Evolutionary conservation across 2,113 vertebrate genomes (phyloP), one percentile per base, ranked within the genome.

Genomic region (Labeo rohita): DNA sequence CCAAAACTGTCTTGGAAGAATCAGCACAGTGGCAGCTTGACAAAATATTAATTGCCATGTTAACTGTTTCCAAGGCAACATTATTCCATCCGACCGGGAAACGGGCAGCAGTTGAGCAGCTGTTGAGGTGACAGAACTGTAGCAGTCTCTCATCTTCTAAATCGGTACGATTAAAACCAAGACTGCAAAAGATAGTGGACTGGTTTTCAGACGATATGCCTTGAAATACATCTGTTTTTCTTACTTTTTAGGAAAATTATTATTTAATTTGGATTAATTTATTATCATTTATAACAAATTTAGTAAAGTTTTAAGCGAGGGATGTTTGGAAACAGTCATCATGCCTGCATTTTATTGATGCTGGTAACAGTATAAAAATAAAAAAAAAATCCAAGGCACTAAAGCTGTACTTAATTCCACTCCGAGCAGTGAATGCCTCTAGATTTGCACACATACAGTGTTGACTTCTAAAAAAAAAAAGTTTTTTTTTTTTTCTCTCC

Each of bases 11-110:
- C 39, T 63, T 61, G 36, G 36, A 63, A 49, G 72, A 61, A 50
- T 77, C 43, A 43, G 56, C 45, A 39, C 72, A 75, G 10, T n/a
- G 73, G 77, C 56, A 77, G 43, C 43, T 61, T 75, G 59, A 75
- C 43, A 63, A 63, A 39, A 45, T 77, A 52, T 50, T 28, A 85
- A 85, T 78, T 68, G 47, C 74, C 74, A 63, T 85, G 74, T 68
- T 79, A 85, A 85, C 84, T 6, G 84, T 85, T 79, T 79, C 73
- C 75, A 85, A 45, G 61, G 75, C 63, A 68, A 85, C 84, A 56
- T 78, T 79, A 56, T 54, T 85, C 49, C 10, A 36, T 49, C 65
- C n/a, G 21, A 85, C 45, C 15, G 76, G 21, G 36, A 47, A 23
- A 39, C 50, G 56, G 56, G 77, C 79, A 49, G 59, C 59, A 65